Evolutionary conservation across 30 jellyfish, hydroid and myxozoan species (phyloP).

Genomic region (Rhopilema esculentum): DNA sequence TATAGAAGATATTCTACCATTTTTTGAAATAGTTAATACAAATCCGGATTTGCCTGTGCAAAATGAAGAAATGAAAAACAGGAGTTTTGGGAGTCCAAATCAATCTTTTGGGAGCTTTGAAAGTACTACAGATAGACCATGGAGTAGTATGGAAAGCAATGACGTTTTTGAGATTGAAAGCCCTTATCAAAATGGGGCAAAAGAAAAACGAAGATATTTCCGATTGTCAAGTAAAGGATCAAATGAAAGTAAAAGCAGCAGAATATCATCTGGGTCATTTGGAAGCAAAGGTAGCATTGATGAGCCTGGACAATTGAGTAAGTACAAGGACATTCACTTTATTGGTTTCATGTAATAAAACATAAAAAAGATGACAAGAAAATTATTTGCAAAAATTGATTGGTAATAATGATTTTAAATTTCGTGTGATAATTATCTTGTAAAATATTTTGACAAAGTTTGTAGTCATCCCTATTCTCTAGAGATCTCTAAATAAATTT

Average conservation of each 20-base stretch:
- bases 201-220: background rate
- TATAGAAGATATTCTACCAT: too few species aligned
- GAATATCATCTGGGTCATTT: background rate
- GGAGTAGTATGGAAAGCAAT: conserved; percentile 10
- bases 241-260: background rate
- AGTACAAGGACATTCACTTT: too few species aligned
- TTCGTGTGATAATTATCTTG: too few species aligned
- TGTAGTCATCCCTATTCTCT: too few species aligned
- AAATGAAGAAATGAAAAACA: background rate
- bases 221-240: conserved; percentile 22
- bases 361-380: too few species aligned
- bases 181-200: background rate
- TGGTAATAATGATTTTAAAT: too few species aligned
- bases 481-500: too few species aligned
- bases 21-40: background rate
- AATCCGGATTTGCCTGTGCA: background rate
- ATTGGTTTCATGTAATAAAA: too few species aligned
- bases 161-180: background rate
- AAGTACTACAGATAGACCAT: background rate
- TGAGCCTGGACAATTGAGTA: background rate
- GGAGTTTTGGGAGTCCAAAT: background rate
- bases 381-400: too few species aligned
- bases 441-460: too few species aligned
- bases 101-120: background rate
- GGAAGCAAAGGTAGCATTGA: conserved; percentile 9